Base-by-base conservation (phyloP, 1,140 invertebrate genomes). In the Tetranychus urticae region DNA sequence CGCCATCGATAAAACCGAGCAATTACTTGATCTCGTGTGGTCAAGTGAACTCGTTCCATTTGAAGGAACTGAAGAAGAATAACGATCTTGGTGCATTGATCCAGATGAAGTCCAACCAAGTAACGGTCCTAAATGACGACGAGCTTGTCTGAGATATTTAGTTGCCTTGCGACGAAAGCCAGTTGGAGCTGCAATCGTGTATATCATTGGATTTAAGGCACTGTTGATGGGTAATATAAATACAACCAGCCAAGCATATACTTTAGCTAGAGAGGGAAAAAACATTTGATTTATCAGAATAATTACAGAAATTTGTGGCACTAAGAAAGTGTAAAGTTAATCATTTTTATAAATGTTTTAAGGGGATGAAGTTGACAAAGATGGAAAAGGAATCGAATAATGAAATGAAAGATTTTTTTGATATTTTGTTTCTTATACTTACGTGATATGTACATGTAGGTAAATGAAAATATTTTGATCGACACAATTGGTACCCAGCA, bases 211-310 rank as follows among this genome's bases (percentile, higher is more conserved):
- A 72, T 87, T 87, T 1, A 85, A 72, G 1, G 83, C 82, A 0
- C 82, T 82, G 69, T 86, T 86, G 0, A 86, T 75, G 0, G 85
- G 85, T 6, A 87, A 67, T 52, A 86, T 77, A 62, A 86, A 84
- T 5, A 86, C 78, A 0, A 83, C 80, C 1, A 86, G 70, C 81
- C 82, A 85, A 10, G 81, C 81, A 66, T 82, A 79, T 35, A 82
- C 70, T 67, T 82, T 78, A 47, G 77, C 81, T 79, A 66, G 23
- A 72, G 70, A 59, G 62, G 6, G 47, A 58, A 65, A 58, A 61
- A 7, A 47, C 23, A 61, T 37, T 23, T 62, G n/a, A 52, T n/a
- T n/a, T n/a, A 14, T 31, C 5, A n/a, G 48, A 50, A n/a, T 10
- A 31, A n/a, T 23, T 23, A 23, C 23, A 23, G 23, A 23, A 23